A percentile compares a stretch with the other conserved stretches of the same genome.
Evolutionary conservation across 2,113 vertebrate genomes (phyloP).

Genomic region (Corvus cornix): DNA sequence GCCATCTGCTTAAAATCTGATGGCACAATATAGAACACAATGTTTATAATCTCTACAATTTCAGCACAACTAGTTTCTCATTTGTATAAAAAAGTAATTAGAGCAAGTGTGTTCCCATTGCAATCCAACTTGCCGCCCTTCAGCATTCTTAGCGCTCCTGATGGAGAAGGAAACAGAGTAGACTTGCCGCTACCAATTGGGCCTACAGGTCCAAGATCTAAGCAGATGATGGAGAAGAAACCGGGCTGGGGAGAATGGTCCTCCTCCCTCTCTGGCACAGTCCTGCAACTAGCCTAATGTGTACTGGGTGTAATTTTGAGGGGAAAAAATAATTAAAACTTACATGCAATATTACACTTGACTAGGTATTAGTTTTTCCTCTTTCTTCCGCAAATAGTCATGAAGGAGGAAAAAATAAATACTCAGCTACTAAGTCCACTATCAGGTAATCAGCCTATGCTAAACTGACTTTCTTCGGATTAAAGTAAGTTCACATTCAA

Average conservation of each 20-base stretch:
- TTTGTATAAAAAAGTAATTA: neutral
- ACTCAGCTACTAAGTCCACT: neutral
- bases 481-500: neutral
- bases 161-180: neutral
- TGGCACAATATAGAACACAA: neutral
- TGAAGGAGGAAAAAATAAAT: neutral
- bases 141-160: neutral
- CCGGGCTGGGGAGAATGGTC: neutral
- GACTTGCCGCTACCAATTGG: neutral
- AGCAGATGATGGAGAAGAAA: neutral
- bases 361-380: neutral
- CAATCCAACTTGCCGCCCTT: neutral
- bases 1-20: conserved; percentile 35
- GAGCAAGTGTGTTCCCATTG: neutral
- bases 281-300: neutral
- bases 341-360: neutral
- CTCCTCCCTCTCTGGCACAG: neutral
- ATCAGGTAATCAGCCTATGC: neutral
- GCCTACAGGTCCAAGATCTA: neutral
- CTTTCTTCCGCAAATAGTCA: neutral
- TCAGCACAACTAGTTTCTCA: neutral
- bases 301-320: neutral
- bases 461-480: neutral
- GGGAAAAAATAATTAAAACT: neutral
- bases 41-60: neutral